A percentile compares a stretch with the other conserved stretches of the same genome.
phyloP scores from a whole-genome alignment of 23 tunicate genomes.

The Phallusia fumigata region DNA sequence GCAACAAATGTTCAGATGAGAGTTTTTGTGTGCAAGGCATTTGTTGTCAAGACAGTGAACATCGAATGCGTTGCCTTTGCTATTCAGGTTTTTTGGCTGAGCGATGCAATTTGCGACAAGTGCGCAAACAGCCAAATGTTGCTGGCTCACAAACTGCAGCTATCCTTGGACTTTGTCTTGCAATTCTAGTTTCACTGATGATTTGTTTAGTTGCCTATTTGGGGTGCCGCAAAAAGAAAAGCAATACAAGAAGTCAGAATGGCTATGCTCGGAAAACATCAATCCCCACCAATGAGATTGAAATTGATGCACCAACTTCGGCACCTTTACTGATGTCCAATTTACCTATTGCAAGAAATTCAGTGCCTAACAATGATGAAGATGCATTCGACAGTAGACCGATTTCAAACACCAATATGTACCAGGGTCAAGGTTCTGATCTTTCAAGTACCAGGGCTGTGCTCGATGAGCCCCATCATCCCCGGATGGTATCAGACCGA shows the following conservation, averaged over 20 bases:
- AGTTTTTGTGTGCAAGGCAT: neutral
- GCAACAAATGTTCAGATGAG: neutral
- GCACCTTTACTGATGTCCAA: neutral
- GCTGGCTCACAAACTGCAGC: neutral
- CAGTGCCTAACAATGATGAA: neutral
- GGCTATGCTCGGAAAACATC: neutral
- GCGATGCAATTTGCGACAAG: neutral
- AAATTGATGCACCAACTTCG: neutral
- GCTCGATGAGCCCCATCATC: neutral
- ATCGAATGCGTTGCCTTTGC: slow-evolving; percentile 2
- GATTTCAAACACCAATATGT: neutral
- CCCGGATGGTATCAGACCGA: neutral
- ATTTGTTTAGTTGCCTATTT: neutral
- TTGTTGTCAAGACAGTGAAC: neutral
- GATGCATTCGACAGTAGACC: neutral
- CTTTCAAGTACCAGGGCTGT: neutral
- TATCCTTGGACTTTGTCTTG: neutral
- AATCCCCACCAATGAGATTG: neutral
- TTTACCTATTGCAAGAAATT: neutral
- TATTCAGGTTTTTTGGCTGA: neutral
- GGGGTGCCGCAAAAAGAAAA: neutral
- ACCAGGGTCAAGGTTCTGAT: neutral
- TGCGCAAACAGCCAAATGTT: neutral
- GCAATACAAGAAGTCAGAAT: neutral
- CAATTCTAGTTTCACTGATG: neutral